Evolutionary conservation across 2,797 vertebrate genomes (phyloP), one percentile per base, ranked within the genome.

Genomic region (Bufotes viridis): DNA sequence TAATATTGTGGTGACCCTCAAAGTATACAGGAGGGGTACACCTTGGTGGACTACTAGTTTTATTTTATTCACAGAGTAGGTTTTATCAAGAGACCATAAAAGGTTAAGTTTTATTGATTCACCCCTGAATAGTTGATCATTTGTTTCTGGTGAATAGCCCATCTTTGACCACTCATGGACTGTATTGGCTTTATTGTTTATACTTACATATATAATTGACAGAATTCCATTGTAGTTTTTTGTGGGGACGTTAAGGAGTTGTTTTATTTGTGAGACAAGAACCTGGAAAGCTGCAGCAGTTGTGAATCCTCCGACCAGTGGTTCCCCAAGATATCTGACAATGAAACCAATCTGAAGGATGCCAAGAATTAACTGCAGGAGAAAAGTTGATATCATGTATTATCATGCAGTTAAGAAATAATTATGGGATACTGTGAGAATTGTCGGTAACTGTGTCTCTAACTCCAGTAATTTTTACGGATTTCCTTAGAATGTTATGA

Each of bases 231-330:
- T 96, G 89, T 97, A 96, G 90, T 95, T 97, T 90, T 92, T 90
- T 81, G 95, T 95, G 49, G 96, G 95, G 90, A 97, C 93, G 0
- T 96, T 96, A 90, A 97, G 93, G 72, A 97, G 91, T 60, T 96
- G 95, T 94, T 97, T 97, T 86, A 97, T 57, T 90, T 97, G 97
- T 78, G 96, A 96, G 63, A 97, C 93, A 49, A 97, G 90, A 70
- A 97, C 97, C 92, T 96, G 96, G 89, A 97, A 94, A 85, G 97
- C 96, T 86, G 96, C 97, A 75, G 96, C 97, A 29, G 96, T 97
- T 85, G 96, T 97, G 90, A 97, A 97, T 78, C 96, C 96, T 2
- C 96, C 96, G 86, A 97, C 93, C 80, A 97, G 89, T 29, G 97
- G 96, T 81, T 96, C 96, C 89, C 96, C 96, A 86, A 97, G 93